These are phyloP conservation scores for Geophilus truncorum DNA, from an alignment of 2,888 invertebrate genomes.

Conservation along the genomic window DNA sequence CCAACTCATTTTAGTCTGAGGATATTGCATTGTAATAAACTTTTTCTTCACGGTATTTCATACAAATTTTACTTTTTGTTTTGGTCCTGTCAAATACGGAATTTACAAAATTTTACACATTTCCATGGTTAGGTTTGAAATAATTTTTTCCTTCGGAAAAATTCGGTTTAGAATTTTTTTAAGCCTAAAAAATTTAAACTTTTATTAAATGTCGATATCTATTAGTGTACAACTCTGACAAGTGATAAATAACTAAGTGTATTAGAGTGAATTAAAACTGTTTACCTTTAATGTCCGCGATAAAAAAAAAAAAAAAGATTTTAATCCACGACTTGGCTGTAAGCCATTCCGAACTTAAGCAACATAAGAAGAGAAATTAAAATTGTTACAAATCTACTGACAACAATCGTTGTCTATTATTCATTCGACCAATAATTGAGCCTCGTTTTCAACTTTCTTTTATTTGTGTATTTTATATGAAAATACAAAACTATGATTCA, in stretches of 20 bases:
- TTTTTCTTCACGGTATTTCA: no score
- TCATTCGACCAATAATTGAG: not conserved
- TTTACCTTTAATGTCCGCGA: not conserved
- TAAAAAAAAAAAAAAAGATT: not conserved
- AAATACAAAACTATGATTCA: constrained; percentile 1
- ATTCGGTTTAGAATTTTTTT: not conserved
- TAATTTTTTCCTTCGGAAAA: not conserved
- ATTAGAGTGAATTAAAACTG: not conserved
- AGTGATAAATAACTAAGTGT: not conserved
- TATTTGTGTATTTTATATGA: constrained; percentile 7
- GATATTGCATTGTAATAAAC: no score
- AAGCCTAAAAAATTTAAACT: not conserved
- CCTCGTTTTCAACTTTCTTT: not conserved
- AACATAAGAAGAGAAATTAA: not conserved
- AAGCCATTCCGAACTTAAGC: not conserved
- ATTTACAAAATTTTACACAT: not conserved
- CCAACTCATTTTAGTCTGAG: constrained; percentile 15
- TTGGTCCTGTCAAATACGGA: no score
- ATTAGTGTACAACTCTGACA: not conserved
- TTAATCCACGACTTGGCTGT: not conserved
- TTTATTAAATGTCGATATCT: not conserved
- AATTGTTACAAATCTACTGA: not conserved
- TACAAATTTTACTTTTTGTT: no score
- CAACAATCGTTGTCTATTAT: not conserved
- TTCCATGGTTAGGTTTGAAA: not conserved